A percentile compares a stretch with the other conserved stretches of the same genome.
These are phyloP conservation scores for Tridacna crocea DNA, from an alignment of 2,888 invertebrate species.

Conservation along the genomic window DNA sequence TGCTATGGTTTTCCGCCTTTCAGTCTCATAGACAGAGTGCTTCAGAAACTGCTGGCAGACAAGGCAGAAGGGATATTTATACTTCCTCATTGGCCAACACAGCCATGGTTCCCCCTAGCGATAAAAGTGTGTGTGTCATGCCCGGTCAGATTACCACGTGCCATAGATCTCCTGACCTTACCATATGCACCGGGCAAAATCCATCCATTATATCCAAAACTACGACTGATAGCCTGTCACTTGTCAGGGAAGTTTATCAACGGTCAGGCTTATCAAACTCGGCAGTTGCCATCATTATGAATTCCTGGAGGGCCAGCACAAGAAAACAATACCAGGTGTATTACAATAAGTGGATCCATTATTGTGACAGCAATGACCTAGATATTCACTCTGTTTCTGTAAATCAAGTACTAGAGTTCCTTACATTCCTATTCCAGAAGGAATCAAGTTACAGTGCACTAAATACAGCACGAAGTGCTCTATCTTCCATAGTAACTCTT, in stretches of 20 bases:
- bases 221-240: conserved; percentile 31
- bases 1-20: conserved; percentile 41
- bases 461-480: conserved; percentile 47
- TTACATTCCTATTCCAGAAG: conserved; percentile 34
- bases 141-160: conserved; percentile 32
- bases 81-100: conserved; percentile 48
- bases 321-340: conserved; percentile 44
- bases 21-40: conserved; percentile 38
- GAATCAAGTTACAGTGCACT: conserved; percentile 36
- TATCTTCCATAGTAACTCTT: conserved; percentile 31
- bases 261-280: conserved; percentile 31
- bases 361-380: conserved; percentile 39
- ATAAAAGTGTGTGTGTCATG: conserved; percentile 36
- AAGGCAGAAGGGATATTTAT: conserved; percentile 34
- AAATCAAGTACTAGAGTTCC: conserved; percentile 34
- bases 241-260: conserved; percentile 41
- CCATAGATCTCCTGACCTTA: not conserved
- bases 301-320: conserved; percentile 33
- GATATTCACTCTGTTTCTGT: conserved; percentile 27
- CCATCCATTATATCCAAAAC: conserved; percentile 39
- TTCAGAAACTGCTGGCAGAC: conserved; percentile 29
- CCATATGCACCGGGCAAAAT: conserved; percentile 1
- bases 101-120: conserved; percentile 29
- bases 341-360: conserved; percentile 42
- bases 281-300: conserved; percentile 38